Evolutionary conservation across 2,113 vertebrate genomes (phyloP).

Genomic region (Dissostichus mawsoni): DNA sequence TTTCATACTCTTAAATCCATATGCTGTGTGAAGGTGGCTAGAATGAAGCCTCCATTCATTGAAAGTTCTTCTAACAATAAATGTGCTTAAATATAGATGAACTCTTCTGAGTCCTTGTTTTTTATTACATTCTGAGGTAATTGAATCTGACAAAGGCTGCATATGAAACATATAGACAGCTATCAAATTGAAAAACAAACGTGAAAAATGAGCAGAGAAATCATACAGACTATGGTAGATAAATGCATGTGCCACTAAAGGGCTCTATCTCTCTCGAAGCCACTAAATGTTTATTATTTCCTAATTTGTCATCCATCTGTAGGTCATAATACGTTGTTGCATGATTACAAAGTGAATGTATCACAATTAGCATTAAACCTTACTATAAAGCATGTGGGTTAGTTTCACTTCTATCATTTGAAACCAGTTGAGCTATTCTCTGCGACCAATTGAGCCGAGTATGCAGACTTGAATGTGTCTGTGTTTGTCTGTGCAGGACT

Average conservation of each 20-base stretch:
- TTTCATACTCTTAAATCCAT: background rate
- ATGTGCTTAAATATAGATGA: background rate
- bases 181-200: background rate
- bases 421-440: background rate
- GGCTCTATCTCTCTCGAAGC: too few relatives aligned
- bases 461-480: background rate
- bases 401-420: background rate
- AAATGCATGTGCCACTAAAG: background rate
- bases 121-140: background rate
- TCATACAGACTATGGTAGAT: background rate
- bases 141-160: too few relatives aligned
- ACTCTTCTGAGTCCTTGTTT: background rate
- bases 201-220: background rate
- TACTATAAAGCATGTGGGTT: background rate
- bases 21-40: background rate
- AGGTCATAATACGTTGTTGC: background rate
- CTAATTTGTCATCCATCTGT: background rate
- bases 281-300: background rate
- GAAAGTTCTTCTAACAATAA: background rate
- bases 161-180: background rate
- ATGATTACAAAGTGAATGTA: background rate
- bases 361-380: background rate
- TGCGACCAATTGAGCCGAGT: background rate
- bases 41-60: background rate
- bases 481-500: slow-evolving; percentile 63